phyloP scores from a whole-genome alignment of 2,113 vertebrate species.

The Clarias magur region DNA sequence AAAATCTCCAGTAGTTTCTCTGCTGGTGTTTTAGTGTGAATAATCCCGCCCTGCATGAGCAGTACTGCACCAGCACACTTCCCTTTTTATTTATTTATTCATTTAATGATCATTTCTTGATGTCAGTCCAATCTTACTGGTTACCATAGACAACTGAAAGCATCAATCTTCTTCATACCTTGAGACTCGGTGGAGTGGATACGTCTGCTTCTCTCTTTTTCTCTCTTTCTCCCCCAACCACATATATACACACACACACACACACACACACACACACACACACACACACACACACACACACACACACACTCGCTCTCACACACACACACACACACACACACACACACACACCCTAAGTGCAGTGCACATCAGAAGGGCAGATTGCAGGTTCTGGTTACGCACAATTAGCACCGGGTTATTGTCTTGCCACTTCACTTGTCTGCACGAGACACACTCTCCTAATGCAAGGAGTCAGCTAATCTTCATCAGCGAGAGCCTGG shows the following conservation, averaged over 20 bases:
- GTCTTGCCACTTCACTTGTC: conserved; percentile 83
- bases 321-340: conserved; percentile 28
- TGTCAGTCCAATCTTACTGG: conserved; percentile 22
- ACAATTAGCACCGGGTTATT: conserved; percentile 90
- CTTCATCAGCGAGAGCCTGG: conserved; percentile 80
- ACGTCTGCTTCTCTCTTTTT: conserved; percentile 7
- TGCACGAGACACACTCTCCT: conserved; percentile 80
- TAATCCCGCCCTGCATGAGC: not conserved
- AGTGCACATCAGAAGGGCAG: conserved; percentile 54
- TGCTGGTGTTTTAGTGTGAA: not conserved
- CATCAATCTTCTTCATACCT: conserved; percentile 73
- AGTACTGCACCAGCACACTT: not conserved
- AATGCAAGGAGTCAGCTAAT: conserved; percentile 86
- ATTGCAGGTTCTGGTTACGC: conserved; percentile 82
- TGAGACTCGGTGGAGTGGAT: conserved; percentile 36
- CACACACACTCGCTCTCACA: no score
- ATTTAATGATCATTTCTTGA: not conserved
- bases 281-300: conserved; percentile 39
- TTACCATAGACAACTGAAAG: conserved; percentile 39
- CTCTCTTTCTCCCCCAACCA: not conserved
- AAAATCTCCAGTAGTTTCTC: not conserved
- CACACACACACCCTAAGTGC: conserved; percentile 48
- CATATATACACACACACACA: conserved; percentile 27
- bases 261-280: conserved; percentile 40
- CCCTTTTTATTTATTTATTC: not conserved